A percentile compares a stretch with the other conserved stretches of the same genome.
Evolutionary conservation across 1,140 invertebrate species (phyloP).

Genomic region (Halictus rubicundus): DNA sequence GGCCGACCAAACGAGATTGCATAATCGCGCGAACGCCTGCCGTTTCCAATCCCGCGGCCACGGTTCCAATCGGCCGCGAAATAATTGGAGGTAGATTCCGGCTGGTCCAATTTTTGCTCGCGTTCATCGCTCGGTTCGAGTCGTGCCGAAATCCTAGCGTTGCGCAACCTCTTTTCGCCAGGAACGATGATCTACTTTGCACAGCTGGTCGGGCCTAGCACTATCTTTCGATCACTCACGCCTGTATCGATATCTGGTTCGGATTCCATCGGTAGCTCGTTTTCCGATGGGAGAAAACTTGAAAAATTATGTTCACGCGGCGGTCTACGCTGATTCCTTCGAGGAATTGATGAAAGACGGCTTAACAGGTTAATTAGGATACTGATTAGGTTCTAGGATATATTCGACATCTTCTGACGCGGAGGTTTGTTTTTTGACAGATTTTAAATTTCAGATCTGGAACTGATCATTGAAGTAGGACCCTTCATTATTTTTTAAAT

Average conservation of each 20-base stretch:
- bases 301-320: no score
- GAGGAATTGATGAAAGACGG: no score
- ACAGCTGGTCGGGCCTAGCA: constrained; percentile 1
- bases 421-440: no score
- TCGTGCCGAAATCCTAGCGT: neutral
- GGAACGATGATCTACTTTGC: constrained; percentile 12
- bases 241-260: constrained; percentile 4
- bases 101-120: constrained; percentile 68
- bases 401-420: no score
- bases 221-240: neutral
- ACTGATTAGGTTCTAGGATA: no score
- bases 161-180: constrained; percentile 12
- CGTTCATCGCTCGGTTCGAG: constrained; percentile 22
- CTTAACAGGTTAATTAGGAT: no score
- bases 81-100: constrained; percentile 67
- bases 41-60: constrained; percentile 7
- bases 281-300: no score
- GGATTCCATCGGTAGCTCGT: neutral
- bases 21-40: constrained; percentile 13
- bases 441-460: no score
- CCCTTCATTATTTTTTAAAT: no score
- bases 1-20: constrained; percentile 14
- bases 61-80: constrained; percentile 50
- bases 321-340: no score
- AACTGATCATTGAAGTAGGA: no score